Evolutionary conservation across 2,888 invertebrate genomes (phyloP).

Genomic region (Parapristionchus giblindavisi): DNA sequence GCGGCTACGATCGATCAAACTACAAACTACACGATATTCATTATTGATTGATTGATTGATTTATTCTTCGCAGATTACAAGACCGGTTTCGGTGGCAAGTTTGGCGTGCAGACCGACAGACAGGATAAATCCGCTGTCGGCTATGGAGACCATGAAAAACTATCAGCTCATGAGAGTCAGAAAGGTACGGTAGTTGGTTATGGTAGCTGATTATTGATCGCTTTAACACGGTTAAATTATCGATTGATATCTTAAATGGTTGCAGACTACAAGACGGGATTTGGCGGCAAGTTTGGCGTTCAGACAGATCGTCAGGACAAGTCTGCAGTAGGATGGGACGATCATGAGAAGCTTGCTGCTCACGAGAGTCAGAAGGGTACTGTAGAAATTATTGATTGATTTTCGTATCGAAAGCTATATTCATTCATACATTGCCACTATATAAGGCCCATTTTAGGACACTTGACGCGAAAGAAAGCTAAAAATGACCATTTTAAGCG

Average conservation of each 20-base stretch:
- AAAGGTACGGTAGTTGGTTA: conserved; percentile 17
- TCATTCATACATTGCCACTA: no score
- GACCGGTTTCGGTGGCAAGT: conserved; percentile 60
- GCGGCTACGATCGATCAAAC: no score
- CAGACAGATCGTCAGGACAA: conserved; percentile 76
- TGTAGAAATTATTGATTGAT: no score
- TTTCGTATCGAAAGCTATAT: no score
- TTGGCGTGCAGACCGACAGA: conserved; percentile 42
- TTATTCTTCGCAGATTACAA: conserved; percentile 70
- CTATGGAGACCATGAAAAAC: conserved; percentile 30
- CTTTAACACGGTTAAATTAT: background rate
- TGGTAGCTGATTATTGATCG: background rate
- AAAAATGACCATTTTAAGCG: no score
- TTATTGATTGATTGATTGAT: no score
- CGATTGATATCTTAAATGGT: background rate
- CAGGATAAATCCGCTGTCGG: conserved; percentile 39
- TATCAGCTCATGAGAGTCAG: conserved; percentile 37
- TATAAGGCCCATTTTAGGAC: no score
- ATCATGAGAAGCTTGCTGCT: conserved; percentile 81
- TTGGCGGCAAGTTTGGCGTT: conserved; percentile 72
- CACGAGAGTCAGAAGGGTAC: conserved; percentile 81
- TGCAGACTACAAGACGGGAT: conserved; percentile 69
- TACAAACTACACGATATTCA: no score
- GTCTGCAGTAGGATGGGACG: conserved; percentile 84
- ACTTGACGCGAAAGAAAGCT: no score